Base-by-base conservation (phyloP, 2,113 vertebrate species). In the Antechinus flavipes region DNA sequence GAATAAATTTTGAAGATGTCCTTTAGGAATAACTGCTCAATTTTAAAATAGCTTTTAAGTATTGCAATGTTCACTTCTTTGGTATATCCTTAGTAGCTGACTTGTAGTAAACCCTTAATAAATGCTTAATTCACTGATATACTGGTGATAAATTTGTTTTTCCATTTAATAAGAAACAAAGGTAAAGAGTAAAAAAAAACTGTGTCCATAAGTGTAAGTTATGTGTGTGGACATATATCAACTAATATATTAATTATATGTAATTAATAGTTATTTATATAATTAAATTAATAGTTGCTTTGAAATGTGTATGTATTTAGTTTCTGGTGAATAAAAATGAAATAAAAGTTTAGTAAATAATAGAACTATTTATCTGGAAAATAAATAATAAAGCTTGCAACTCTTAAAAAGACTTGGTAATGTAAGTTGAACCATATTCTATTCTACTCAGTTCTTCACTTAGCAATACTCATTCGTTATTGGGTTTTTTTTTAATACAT, bases 341-440 rank as follows among this genome's bases (percentile, higher is more conserved):
- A 96, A 97, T 54, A 26, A 27, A 96, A 90, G 97, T 90, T 0
- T 96, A 54, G 91, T 95, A 97, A 97, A 96, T 95, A 92, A 96
- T 12, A 93, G n/a, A 93, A 11, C 84, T 93, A 42, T 7, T 47
- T 98, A 97, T 98, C 89, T 96, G 92, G n/a, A 97, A 98, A 61
- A 94, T 90, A 96, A 96, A 56, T 84, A 93, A 92, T 94, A 94
- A 97, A 98, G 95, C 1, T 93, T 95, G 97, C 97, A 98, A 91
- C 42, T 93, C 97, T 90, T 94, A 76, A 97, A 96, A 98, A 95
- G 91, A 4, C 93, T 92, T 97, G 95, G 54, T 89, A 96, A 58
- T 61, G 46, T 96, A 97, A 96, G 98, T 91, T 92, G 5, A 56
- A 8, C 54, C 89, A 24, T 95, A 96, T 84, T 95, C 94, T 93